Percentiles rank a stretch among this genome's conserved stretches.
phyloP scores from a whole-genome alignment of 2,113 vertebrate species.

The Brienomyrus brachyistius region DNA sequence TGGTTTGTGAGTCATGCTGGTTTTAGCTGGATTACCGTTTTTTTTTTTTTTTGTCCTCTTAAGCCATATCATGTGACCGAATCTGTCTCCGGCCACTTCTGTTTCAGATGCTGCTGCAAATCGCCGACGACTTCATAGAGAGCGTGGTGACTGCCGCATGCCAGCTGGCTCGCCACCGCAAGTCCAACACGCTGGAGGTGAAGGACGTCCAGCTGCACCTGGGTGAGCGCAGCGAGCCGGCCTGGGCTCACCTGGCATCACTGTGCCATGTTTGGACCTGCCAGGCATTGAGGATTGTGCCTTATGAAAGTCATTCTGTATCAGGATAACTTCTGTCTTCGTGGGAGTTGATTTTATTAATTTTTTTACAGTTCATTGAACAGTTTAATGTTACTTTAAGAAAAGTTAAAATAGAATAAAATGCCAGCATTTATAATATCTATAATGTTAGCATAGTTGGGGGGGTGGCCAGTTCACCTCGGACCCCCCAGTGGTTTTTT shows the following conservation, averaged over 20 bases:
- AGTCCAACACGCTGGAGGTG: constrained; percentile 93
- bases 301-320: background rate
- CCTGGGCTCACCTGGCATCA: background rate
- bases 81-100: background rate
- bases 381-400: background rate
- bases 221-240: constrained; percentile 56
- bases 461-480: background rate
- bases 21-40: background rate
- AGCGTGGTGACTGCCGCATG: constrained; percentile 95
- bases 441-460: no score
- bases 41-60: background rate
- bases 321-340: background rate
- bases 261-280: background rate
- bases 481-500: background rate
- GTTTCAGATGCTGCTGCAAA: constrained; percentile 89
- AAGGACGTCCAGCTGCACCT: constrained; percentile 96
- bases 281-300: background rate
- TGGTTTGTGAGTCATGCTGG: background rate
- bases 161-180: constrained; percentile 91
- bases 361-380: background rate
- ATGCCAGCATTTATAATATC: background rate
- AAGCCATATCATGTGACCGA: background rate
- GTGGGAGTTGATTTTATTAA: background rate
- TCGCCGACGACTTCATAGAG: constrained; percentile 97
- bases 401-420: background rate